Evolutionary conservation across 2,888 invertebrate species (phyloP).

Genomic region (Cosmia trapezina): DNA sequence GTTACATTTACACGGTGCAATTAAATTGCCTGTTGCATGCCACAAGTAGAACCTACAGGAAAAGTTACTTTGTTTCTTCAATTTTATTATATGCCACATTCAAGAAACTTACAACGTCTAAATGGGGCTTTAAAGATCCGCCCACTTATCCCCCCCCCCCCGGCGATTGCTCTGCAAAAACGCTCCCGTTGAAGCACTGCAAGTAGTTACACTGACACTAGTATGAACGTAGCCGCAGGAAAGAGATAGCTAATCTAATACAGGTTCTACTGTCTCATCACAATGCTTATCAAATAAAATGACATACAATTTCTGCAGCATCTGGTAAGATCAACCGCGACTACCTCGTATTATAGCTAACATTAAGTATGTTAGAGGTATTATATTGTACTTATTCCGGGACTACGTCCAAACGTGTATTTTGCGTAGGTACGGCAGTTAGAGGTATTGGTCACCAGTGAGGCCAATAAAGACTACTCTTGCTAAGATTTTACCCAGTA

Average conservation of each 20-base stretch:
- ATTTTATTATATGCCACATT: not conserved
- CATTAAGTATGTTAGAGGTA: not conserved
- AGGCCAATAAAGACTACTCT: not conserved
- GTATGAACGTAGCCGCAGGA: slow-evolving; percentile 21
- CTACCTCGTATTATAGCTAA: slow-evolving; percentile 27
- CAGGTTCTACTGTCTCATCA: not conserved
- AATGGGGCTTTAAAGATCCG: not conserved
- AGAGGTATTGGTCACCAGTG: not conserved
- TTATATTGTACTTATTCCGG: not conserved
- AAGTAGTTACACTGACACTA: slow-evolving; percentile 6
- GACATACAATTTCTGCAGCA: not conserved
- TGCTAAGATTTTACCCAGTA: slow-evolving; percentile 4
- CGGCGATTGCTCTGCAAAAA: not conserved
- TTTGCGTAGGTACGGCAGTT: not conserved
- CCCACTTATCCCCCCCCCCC: not conserved
- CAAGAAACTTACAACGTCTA: not conserved
- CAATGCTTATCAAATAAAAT: slow-evolving; percentile 18
- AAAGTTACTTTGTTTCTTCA: not conserved
- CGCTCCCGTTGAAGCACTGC: not conserved
- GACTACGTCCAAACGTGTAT: not conserved
- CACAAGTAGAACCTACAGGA: not conserved
- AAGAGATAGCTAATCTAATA: not conserved
- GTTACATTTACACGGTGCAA: not conserved
- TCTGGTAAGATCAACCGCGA: slow-evolving; percentile 24
- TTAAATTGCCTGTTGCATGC: not conserved